Evolutionary conservation across 1,140 invertebrate species (phyloP), one percentile per base, ranked within the genome.

Genomic region (Delia radicum): DNA sequence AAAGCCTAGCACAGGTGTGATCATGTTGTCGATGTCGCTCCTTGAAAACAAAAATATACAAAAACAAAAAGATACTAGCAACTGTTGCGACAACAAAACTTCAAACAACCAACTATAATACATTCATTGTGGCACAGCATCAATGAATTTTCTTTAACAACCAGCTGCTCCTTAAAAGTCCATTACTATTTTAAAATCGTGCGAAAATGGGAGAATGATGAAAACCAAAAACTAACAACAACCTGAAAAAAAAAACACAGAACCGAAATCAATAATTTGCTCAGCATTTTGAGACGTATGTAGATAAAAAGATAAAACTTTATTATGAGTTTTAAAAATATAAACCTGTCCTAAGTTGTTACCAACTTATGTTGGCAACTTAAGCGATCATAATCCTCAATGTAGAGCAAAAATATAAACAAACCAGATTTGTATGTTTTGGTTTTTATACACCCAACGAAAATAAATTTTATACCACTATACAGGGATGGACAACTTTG

Each of bases 181-280:
- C 65, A 69, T 69, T 69, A 69, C n/a, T n/a, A n/a, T n/a, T 69
- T 69, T 69, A 33, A 69, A 69, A 69, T 69, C 65, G 65, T 69
- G 65, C 65, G 65, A 69, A 69, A 69, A 33, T 69, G 65, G 65
- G 65, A 33, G 65, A 69, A 69, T n/a, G n/a, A n/a, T n/a, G n/a
- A 33, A 69, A 27, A 65, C 15, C 26, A 27, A 15, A n/a, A 42
- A 42, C n/a, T 42, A 15, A 24, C 61, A 63, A 65, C 62, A 31
- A 65, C n/a, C n/a, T n/a, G n/a, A 63, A 24, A 63, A 63, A 27
- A 63, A 63, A 33, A 33, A 33, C 31, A 33, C 31, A n/a, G 13
- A 42, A 42, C 12, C 37, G 37, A 42, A 42, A 42, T 1, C n/a
- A 42, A 42, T 42, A 21, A 55, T 21, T 21, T 55, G 48, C 18